Conservation (phyloP, 2,888 invertebrate genomes). For the Actias luna region DNA sequence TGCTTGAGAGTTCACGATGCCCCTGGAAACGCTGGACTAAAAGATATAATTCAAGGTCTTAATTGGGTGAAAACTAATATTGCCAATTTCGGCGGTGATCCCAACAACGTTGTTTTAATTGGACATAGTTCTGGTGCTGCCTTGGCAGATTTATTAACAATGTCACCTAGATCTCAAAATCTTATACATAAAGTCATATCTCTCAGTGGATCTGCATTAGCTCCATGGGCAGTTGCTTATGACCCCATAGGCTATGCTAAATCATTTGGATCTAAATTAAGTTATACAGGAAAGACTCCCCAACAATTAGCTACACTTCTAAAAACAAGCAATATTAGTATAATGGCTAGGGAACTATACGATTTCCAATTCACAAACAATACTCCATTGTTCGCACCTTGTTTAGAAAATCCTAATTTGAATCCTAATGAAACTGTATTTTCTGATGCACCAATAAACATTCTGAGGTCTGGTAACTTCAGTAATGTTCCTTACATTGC, state of each 20-base stretch:
- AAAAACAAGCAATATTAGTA: constrained; percentile 38
- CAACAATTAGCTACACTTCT: constrained; percentile 51
- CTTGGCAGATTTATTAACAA: constrained; percentile 65
- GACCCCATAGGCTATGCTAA: constrained; percentile 60
- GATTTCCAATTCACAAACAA: constrained; percentile 58
- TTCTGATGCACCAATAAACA: constrained; percentile 54
- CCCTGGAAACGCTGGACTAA: constrained; percentile 92
- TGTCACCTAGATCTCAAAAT: constrained; percentile 50
- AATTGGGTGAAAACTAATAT: constrained; percentile 86
- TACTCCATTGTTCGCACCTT: constrained; percentile 66
- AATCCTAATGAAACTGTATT: constrained; percentile 51
- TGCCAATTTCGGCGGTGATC: constrained; percentile 75
- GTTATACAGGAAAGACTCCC: constrained; percentile 44
- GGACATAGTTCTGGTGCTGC: constrained; percentile 91
- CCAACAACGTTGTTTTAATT: constrained; percentile 87
- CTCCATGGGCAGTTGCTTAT: constrained; percentile 71
- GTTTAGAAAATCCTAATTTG: constrained; percentile 53
- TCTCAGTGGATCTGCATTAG: constrained; percentile 63
- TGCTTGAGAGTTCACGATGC: constrained; percentile 81
- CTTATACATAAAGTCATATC: constrained; percentile 64
- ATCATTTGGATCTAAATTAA: constrained; percentile 48
- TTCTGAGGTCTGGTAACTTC: constrained; percentile 56
- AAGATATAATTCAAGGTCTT: constrained; percentile 91
- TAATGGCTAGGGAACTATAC: constrained; percentile 43
- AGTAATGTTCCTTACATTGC: constrained; percentile 60